Base-by-base conservation (phyloP, 2,113 vertebrate species). In the Porphyrio hochstetteri region DNA sequence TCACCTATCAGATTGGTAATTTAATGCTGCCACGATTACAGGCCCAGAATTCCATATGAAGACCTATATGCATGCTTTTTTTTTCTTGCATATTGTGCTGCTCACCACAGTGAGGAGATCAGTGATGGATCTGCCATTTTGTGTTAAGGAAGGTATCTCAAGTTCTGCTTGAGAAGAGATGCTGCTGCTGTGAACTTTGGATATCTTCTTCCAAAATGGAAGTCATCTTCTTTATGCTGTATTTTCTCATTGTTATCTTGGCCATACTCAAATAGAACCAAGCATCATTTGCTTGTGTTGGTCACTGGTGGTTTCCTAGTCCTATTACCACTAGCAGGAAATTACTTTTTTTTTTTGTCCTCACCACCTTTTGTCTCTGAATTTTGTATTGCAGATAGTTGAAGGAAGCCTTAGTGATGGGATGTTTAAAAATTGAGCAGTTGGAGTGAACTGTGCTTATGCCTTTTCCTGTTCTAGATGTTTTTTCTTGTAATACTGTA, bases 291-390 rank as follows among this genome's bases (percentile, higher is more conserved):
- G 16, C 21, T 64, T 82, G 9, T 64, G 40, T 55, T 95, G 48
- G 16, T 57, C 36, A 42, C 50, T 86, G 29, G 25, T 57, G 24
- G 10, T 91, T 85, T 91, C 23, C 29, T 17, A 68, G 42, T 61
- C 23, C 29, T 89, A 1, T 25, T 64, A 60, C 4, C 10, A 36
- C 7, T 50, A 57, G 8, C 48, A 79, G 36, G 69, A 63, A 50
- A 83, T 27, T 4, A 18, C 1, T 0, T 12, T 10, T 48, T 46
- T 31, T 19, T 65, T 57, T n/a, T 11, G 4, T 9, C 5, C 3
- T 18, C 36, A 16, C 15, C 8, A 33, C 13, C 19, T 78, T 88
- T 77, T 81, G 14, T 74, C 11, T 77, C 42, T 56, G 27, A 63
- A 56, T 75, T 78, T 87, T 78, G 15, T 24, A 8, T 42, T 63